Base-by-base conservation (phyloP, 2,888 invertebrate species). In the Myathropa florea region DNA sequence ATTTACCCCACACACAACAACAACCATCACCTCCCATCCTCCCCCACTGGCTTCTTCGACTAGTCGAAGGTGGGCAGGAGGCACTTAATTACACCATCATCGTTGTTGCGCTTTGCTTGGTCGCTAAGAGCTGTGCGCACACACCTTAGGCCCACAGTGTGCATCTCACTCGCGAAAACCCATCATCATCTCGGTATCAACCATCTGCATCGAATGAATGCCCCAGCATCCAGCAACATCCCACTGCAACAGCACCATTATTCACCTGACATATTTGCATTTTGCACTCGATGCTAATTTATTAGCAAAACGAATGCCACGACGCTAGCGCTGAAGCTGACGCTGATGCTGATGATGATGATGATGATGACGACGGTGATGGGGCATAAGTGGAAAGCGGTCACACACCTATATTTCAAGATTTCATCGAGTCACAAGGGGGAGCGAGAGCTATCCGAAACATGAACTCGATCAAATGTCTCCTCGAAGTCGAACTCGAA, bases 251-350 rank as follows among this genome's bases (percentile, higher is more conserved):
- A 65, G 57, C 71, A 46, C 78, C 46, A 83, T 83, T 75, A 83
- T 79, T 83, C 86, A 83, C 86, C 86, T 86, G 86, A 83, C 78
- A 83, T 86, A 83, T 86, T 86, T 86, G 79, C 86, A 86, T 86
- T 78, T 83, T 86, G 78, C 75, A 78, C 76, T 82, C 82, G 86
- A 83, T 83, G 78, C 83, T 86, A 86, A 86, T 86, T 86, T 86
- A 86, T 83, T 83, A 86, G 83, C 82, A 65, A 79, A 78, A 68
- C 65, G 28, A 83, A 82, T 73, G 73, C 59, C 63, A 60, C 53
- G 30, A 75, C 55, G 30, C 30, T 53, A 28, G 55, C 23, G 39
- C 12, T 53, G 63, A 57, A 12, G 24, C 18, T 63, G 61, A 76
- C 64, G 71, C 18, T 9, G 59, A 59, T 21, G 26, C 21, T 28